These are phyloP conservation scores for Oscarella lobularis DNA, from an alignment of 37 sponge, comb jelly and placozoan species.

Conservation along the genomic window DNA sequence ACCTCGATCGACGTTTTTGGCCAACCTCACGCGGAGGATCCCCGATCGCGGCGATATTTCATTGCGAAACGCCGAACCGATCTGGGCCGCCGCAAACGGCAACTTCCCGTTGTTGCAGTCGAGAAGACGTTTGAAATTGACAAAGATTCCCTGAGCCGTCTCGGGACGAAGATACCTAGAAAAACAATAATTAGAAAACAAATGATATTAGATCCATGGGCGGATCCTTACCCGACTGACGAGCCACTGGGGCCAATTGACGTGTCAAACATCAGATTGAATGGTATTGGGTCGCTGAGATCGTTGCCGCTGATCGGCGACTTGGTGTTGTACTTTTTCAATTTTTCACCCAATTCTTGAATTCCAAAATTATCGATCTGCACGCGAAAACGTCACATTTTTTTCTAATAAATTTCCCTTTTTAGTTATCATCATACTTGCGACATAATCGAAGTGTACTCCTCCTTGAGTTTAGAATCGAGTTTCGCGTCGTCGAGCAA, in stretches of 20 bases:
- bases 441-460: conserved; percentile 4
- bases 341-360: conserved; percentile 55
- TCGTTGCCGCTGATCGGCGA: conserved; percentile 70
- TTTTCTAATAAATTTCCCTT: too few species aligned
- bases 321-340: conserved; percentile 52
- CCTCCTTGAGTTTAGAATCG: conserved; percentile 15
- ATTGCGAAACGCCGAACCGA: conserved; percentile 90
- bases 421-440: too few species aligned
- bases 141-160: conserved; percentile 98
- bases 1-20: neutral
- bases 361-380: conserved; percentile 61
- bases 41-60: conserved; percentile 96
- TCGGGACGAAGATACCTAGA: conserved; percentile 80
- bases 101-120: conserved; percentile 90
- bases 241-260: conserved; percentile 77
- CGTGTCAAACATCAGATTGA: conserved; percentile 96
- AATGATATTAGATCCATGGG: neutral
- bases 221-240: conserved; percentile 38
- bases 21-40: conserved; percentile 52
- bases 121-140: conserved; percentile 89
- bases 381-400: too few species aligned
- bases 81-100: conserved; percentile 96
- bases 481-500: conserved; percentile 5
- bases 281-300: conserved; percentile 64
- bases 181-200: neutral